Conservation (phyloP, 2,888 invertebrate genomes). For the Coremacera marginata region DNA sequence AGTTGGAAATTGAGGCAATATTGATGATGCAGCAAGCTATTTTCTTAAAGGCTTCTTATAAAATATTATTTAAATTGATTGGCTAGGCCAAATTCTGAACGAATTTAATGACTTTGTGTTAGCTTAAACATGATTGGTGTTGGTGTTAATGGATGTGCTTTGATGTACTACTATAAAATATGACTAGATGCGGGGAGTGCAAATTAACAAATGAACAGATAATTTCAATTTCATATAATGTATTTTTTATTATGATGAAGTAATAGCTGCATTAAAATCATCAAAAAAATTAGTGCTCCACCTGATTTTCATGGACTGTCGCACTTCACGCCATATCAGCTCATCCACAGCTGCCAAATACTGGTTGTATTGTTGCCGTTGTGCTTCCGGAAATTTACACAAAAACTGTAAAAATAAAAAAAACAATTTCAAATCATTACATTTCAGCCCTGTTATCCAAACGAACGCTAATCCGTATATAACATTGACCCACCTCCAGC, state of each 20-base stretch:
- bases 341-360: slow-evolving; percentile 69
- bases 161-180: no score
- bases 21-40: no score
- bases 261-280: neutral
- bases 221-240: no score
- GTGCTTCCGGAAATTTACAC: slow-evolving; percentile 63
- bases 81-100: no score
- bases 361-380: slow-evolving; percentile 70
- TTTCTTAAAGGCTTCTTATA: neutral
- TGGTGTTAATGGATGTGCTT: no score
- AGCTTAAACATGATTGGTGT: no score
- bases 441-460: neutral
- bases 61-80: neutral
- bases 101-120: no score
- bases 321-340: slow-evolving; percentile 59
- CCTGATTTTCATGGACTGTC: slow-evolving; percentile 62
- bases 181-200: no score
- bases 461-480: neutral
- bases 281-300: slow-evolving; percentile 42
- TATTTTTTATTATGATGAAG: neutral
- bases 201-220: no score
- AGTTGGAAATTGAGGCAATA: no score
- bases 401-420: slow-evolving; percentile 53
- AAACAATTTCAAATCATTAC: slow-evolving; percentile 3
- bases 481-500: slow-evolving; percentile 55